These are phyloP conservation scores for Brachionus asplanchnoidis DNA, from an alignment of 1,140 invertebrate species.

Conservation along the genomic window DNA sequence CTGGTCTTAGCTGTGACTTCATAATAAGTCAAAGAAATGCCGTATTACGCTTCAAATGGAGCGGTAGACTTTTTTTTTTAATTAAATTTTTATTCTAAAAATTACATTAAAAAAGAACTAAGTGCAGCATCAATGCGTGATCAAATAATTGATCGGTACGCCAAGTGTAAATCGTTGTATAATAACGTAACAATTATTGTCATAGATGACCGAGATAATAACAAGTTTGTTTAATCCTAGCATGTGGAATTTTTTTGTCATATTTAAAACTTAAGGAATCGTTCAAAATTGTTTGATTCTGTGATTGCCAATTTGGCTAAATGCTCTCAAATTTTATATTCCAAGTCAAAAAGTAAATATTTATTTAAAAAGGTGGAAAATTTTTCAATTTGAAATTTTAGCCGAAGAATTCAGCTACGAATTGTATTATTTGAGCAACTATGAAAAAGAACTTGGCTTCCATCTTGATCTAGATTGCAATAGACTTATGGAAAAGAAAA, in stretches of 20 bases:
- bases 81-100: neutral
- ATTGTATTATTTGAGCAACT: slow-evolving; percentile 19
- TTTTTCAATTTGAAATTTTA: neutral
- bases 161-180: neutral
- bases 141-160: slow-evolving; percentile 21
- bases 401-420: slow-evolving; percentile 7
- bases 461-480: neutral
- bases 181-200: neutral
- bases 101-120: neutral
- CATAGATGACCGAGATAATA: slow-evolving; percentile 24
- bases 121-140: neutral
- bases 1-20: slow-evolving; percentile 2
- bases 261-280: neutral
- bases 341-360: neutral
- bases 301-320: slow-evolving; percentile 2
- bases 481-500: neutral
- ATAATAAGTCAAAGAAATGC: slow-evolving; percentile 15
- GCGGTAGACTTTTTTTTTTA: neutral
- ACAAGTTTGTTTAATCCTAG: neutral
- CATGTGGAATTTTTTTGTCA: neutral
- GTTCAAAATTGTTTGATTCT: slow-evolving; percentile 37
- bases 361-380: neutral
- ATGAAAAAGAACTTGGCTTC: slow-evolving; percentile 3
- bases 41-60: slow-evolving; percentile 6
- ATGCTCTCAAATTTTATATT: slow-evolving; percentile 5